Conservation (phyloP, 2,888 invertebrate species). For the Erynnis tages region DNA sequence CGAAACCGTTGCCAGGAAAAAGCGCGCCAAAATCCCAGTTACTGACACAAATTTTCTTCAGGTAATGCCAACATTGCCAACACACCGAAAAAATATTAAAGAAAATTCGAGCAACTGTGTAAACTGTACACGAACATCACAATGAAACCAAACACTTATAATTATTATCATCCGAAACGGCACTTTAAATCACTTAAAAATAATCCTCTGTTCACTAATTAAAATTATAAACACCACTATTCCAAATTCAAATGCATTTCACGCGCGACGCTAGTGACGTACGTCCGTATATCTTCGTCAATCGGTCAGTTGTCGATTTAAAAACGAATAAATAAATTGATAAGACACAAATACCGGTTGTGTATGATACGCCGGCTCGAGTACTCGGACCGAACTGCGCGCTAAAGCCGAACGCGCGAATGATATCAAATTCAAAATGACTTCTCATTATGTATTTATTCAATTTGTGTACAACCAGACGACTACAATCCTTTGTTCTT, state of each 20-base stretch:
- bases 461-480: slow-evolving; percentile 42
- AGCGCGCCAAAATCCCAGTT: background rate
- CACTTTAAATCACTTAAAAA: background rate
- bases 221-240: background rate
- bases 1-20: slow-evolving; percentile 12
- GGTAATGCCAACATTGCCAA: background rate
- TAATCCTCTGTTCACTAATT: background rate
- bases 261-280: slow-evolving; percentile 3
- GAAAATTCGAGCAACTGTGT: slow-evolving; percentile 6
- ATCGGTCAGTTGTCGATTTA: slow-evolving; percentile 11
- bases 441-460: slow-evolving; percentile 55
- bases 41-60: background rate
- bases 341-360: slow-evolving; percentile 3
- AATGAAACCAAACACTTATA: background rate
- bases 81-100: background rate
- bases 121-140: background rate
- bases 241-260: slow-evolving; percentile 5
- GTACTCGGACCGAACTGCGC: slow-evolving; percentile 35
- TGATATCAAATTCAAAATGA: slow-evolving; percentile 46
- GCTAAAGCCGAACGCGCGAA: slow-evolving; percentile 29
- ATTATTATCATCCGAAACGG: too few species aligned
- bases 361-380: slow-evolving; percentile 20
- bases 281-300: background rate
- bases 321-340: slow-evolving; percentile 23
- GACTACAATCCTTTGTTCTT: slow-evolving; percentile 62